A percentile compares a stretch with the other conserved stretches of the same genome.
Conservation (phyloP, 2,797 vertebrate species). For the Amblyopsis hoosieri region DNA sequence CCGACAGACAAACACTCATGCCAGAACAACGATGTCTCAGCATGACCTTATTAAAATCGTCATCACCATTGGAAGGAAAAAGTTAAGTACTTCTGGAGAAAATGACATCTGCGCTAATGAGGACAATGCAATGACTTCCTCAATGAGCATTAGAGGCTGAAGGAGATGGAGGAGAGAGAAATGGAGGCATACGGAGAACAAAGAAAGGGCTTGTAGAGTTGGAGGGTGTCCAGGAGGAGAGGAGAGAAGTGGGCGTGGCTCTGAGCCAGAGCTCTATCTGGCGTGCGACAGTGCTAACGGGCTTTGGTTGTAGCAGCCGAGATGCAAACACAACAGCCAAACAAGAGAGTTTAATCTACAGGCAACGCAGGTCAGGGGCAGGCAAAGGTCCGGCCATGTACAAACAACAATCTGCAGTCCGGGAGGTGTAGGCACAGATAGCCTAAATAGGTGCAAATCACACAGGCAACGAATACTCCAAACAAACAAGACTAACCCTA, state of each 20-base stretch:
- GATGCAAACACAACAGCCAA: too few species aligned
- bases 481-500: too few species aligned
- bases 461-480: too few species aligned
- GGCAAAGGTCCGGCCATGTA: too few species aligned
- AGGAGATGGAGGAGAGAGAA: constrained; percentile 8
- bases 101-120: constrained; percentile 60
- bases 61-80: constrained; percentile 50
- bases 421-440: too few species aligned
- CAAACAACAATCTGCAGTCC: too few species aligned
- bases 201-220: neutral
- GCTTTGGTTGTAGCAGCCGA: neutral
- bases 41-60: constrained; percentile 68
- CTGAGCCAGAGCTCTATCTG: neutral
- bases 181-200: constrained; percentile 11
- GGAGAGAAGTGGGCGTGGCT: constrained; percentile 1
- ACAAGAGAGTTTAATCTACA: too few species aligned
- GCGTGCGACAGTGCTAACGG: neutral
- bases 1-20: neutral
- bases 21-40: constrained; percentile 32
- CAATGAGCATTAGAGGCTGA: constrained; percentile 30
- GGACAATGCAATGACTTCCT: constrained; percentile 44
- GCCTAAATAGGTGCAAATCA: too few species aligned
- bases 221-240: neutral
- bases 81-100: constrained; percentile 53
- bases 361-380: too few species aligned